These are phyloP conservation scores for Chaetorhynchus papuensis DNA, from an alignment of 2,113 vertebrate species.

Conservation along the genomic window DNA sequence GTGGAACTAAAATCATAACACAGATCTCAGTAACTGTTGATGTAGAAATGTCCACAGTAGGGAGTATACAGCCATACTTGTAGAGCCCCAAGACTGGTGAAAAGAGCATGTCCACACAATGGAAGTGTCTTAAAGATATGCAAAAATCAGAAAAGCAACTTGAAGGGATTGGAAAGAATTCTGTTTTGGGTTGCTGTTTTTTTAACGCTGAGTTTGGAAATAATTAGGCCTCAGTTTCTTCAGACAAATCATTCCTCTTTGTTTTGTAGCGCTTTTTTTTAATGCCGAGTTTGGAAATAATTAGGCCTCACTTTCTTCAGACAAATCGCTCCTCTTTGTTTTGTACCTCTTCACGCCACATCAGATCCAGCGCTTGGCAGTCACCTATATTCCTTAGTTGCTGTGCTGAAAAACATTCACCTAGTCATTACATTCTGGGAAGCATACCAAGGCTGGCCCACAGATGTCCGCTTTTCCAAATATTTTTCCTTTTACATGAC, in stretches of 20 bases:
- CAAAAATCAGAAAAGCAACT: not conserved
- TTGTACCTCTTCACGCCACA: conserved; percentile 26
- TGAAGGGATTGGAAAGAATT: not conserved
- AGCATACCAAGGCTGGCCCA: conserved; percentile 50
- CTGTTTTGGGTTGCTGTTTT: not conserved
- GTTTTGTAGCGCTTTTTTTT: not conserved
- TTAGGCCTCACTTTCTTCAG: not conserved
- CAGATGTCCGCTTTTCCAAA: conserved; percentile 47
- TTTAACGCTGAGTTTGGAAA: not conserved
- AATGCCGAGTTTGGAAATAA: not conserved
- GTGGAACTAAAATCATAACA: not conserved
- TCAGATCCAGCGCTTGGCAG: conserved; percentile 33
- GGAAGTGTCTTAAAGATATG: not conserved
- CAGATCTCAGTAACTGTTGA: not conserved
- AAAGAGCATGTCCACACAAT: not conserved
- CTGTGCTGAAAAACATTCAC: conserved; percentile 51
- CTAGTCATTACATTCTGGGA: conserved; percentile 65
- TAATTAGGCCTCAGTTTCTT: not conserved
- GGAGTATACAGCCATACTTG: not conserved
- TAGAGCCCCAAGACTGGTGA: not conserved
- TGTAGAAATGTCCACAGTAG: not conserved
- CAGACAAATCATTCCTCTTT: not conserved
- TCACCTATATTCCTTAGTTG: conserved; percentile 29
- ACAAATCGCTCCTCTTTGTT: conserved; percentile 30
- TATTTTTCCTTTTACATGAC: conserved; percentile 62